phyloP scores from a whole-genome alignment of 2,888 invertebrate genomes.

The Xestoiulus laeticollis region DNA sequence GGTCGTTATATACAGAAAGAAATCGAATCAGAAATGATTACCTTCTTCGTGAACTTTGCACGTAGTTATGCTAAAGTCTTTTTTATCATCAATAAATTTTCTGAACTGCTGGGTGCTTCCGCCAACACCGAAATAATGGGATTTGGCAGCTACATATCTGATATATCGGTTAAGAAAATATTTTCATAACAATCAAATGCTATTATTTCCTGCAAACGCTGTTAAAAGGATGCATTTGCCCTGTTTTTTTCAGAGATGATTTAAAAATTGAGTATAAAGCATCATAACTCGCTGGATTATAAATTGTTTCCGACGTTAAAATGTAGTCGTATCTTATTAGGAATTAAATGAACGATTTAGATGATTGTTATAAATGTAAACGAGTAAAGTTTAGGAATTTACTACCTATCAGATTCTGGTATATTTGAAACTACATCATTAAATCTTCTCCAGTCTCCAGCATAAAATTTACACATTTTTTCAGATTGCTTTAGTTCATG shows the following conservation, averaged over 20 bases:
- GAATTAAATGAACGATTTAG: constrained; percentile 46
- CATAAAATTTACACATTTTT: constrained; percentile 67
- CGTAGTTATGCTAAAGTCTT: not conserved
- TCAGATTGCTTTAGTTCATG: constrained; percentile 59
- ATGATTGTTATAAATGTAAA: not conserved
- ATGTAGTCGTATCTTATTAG: constrained; percentile 79
- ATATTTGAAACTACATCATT: constrained; percentile 61
- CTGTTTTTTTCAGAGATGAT: constrained; percentile 71
- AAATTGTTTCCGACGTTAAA: constrained; percentile 91
- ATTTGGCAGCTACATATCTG: constrained; percentile 85
- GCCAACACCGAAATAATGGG: constrained; percentile 94
- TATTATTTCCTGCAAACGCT: not conserved
- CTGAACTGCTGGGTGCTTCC: constrained; percentile 70
- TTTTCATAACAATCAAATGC: not conserved
- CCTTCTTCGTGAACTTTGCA: not conserved
- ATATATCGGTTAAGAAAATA: constrained; percentile 46
- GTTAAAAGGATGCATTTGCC: constrained; percentile 71
- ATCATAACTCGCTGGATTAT: constrained; percentile 78
- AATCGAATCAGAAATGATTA: not conserved
- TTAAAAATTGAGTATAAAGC: constrained; percentile 78
- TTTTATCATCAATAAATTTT: not conserved
- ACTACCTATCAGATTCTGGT: not conserved
- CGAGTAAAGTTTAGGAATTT: not conserved
- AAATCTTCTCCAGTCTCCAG: constrained; percentile 81
- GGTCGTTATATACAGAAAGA: too few relatives aligned